Evolutionary conservation across 1,140 invertebrate genomes (phyloP), one percentile per base, ranked within the genome.

Genomic region (Fopius arisanus): DNA sequence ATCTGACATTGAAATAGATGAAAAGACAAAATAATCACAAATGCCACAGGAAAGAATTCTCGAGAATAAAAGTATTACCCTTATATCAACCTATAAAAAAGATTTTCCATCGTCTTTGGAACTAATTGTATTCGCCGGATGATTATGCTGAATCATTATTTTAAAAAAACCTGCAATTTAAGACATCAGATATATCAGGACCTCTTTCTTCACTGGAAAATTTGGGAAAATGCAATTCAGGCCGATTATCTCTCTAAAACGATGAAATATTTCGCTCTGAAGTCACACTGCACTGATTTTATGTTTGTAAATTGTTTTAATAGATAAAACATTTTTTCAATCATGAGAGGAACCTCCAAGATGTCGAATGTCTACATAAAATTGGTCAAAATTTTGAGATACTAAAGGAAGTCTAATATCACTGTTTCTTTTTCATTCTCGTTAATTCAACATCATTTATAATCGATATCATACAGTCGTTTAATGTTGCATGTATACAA

Each of bases 381-480:
- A 70, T 70, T 70, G 69, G 69, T 70, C 69, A 62, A 70, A 70
- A 70, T 70, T 70, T 63, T 59, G 54, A 70, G 21, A 63, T 62
- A 70, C 51, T 62, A 70, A 70, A 70, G 29, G 29, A 70, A 70
- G 26, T 70, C 54, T 67, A 67, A 70, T 70, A 70, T 70, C 67
- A 70, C 67, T 33, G 48, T 70, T 54, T 70, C 54, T 51, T 70
- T 62, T 63, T 16, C 33, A 31, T 54, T 54, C 12, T 59, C 19
- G 41, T 43, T 43, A 43, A 16, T 43, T 43, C 41, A 43, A 43
- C 16, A n/a, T 43, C 41, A 43, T 59, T 19, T 59, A 59, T 14
- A n/a, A 43, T 59, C 51, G 21, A 70, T 70, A 70, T 59, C 54
- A 59, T 70, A 70, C 68, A 70, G 69, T 63, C 31, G 29, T 48